phyloP scores from a whole-genome alignment of 2,113 vertebrate species.

The Dasyornis broadbenti region DNA sequence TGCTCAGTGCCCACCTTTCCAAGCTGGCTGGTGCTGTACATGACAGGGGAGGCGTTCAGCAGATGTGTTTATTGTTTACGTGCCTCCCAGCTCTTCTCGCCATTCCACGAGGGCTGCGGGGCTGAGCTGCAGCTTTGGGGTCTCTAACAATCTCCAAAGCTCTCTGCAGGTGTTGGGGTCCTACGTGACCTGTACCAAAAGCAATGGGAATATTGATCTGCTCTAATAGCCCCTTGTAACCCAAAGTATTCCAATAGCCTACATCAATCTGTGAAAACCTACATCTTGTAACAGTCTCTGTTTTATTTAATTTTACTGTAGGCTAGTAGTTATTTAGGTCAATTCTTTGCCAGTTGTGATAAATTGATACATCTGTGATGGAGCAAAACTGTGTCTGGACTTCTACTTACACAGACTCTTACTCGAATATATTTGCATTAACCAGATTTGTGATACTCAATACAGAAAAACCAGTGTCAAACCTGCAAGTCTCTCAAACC shows the following conservation, averaged over 20 bases:
- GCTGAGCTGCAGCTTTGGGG: neutral
- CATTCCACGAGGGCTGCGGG: neutral
- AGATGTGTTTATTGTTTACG: neutral
- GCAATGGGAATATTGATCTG: neutral
- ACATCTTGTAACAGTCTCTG: neutral
- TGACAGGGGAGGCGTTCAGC: neutral
- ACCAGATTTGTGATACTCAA: neutral
- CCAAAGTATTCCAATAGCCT: neutral
- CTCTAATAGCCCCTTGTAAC: neutral
- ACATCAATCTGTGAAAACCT: neutral
- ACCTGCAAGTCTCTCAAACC: neutral
- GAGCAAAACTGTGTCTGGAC: neutral
- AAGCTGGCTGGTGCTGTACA: neutral
- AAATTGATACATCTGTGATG: neutral
- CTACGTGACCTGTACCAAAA: neutral
- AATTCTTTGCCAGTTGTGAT: neutral
- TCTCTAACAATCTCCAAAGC: neutral
- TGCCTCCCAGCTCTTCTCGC: neutral
- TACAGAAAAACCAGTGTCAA: neutral
- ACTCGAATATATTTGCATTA: neutral
- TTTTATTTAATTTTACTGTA: constrained; percentile 36
- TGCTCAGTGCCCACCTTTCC: neutral
- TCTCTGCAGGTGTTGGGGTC: neutral
- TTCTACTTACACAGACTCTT: neutral
- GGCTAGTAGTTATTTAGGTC: neutral